Conservation (phyloP, 2,113 vertebrate species). For the Butorides virescens region DNA sequence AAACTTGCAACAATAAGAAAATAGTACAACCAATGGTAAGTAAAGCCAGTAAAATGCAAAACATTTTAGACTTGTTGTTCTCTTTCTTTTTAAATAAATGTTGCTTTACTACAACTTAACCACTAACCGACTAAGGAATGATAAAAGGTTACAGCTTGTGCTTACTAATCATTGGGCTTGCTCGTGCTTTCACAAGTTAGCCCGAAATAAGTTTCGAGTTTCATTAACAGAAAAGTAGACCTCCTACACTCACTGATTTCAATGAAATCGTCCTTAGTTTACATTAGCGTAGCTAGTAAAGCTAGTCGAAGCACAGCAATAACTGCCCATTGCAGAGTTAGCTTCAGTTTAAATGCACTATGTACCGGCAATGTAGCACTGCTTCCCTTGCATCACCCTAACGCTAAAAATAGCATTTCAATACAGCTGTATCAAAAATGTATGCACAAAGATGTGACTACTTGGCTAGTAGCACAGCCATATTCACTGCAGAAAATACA, state of each 20-base stretch:
- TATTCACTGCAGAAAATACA: background rate
- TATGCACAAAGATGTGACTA: background rate
- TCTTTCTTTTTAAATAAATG: background rate
- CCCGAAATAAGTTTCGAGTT: background rate
- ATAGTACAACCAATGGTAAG: background rate
- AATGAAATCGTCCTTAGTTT: background rate
- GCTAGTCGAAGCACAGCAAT: background rate
- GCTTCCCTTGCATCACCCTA: background rate
- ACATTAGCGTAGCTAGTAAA: background rate
- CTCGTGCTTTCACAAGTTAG: background rate
- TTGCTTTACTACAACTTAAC: background rate
- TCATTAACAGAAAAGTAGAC: background rate
- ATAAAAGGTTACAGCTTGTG: background rate
- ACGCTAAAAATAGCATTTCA: background rate
- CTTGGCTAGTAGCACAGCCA: background rate
- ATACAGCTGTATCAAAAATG: background rate
- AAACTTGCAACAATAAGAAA: background rate
- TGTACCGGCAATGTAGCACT: background rate
- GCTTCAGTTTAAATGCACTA: background rate
- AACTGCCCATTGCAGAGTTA: background rate
- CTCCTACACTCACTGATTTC: background rate
- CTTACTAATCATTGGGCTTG: background rate
- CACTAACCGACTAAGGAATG: background rate
- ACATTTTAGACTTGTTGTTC: background rate
- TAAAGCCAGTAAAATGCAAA: background rate